Evolutionary conservation across 2,797 vertebrate genomes (phyloP).

Genomic region (Sebastolobus alascanus): DNA sequence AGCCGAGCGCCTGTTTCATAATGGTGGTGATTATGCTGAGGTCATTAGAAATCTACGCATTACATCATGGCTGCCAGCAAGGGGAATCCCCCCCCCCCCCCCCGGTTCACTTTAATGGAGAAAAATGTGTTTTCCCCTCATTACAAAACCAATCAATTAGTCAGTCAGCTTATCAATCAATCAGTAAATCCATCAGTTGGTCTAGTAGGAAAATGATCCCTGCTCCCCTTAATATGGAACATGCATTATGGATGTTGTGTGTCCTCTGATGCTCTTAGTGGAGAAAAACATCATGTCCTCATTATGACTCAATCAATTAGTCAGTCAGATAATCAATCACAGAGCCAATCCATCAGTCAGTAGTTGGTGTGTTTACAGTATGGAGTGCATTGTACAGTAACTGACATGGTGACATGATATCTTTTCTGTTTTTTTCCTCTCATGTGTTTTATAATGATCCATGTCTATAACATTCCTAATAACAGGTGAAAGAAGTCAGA

Average conservation of each 20-base stretch:
- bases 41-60: conserved; percentile 75
- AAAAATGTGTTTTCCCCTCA: conserved; percentile 65
- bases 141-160: conserved; percentile 67
- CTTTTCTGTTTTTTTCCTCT: too few species aligned
- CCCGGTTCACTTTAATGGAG: conserved; percentile 59
- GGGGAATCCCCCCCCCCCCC: conserved; percentile 33
- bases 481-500: too few species aligned
- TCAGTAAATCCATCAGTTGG: conserved; percentile 64
- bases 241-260: conserved; percentile 59
- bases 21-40: conserved; percentile 76
- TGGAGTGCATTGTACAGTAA: not conserved
- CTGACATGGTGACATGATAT: conserved; percentile 1
- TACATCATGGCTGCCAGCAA: conserved; percentile 70
- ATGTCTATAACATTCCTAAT: too few species aligned
- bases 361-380: conserved; percentile 13
- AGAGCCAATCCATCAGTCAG: conserved; percentile 32
- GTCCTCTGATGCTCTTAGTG: conserved; percentile 45
- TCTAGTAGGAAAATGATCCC: conserved; percentile 39
- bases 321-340: conserved; percentile 35
- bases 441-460: not conserved
- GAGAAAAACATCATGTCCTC: conserved; percentile 55
- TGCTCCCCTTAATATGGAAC: conserved; percentile 27
- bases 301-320: conserved; percentile 64
- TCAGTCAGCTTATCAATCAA: conserved; percentile 57
- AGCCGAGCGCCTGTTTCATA: conserved; percentile 64